These are phyloP conservation scores for cat (Felis catus) DNA, from an alignment of 2,113 vertebrate genomes.

Conservation along the genomic window DNA sequence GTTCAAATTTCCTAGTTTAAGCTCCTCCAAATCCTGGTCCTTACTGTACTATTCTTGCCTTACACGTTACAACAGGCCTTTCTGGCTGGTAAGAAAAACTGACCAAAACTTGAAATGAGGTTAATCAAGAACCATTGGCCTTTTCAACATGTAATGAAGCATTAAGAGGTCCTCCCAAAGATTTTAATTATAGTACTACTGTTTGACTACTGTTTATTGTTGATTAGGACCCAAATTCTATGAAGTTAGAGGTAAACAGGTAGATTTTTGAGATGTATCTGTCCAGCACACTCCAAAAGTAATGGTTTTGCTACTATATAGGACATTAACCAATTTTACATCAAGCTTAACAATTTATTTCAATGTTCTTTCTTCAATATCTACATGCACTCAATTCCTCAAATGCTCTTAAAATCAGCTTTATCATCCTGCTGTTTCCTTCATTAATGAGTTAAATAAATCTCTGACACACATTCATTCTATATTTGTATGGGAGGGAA, in stretches of 20 bases:
- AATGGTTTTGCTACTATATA: neutral
- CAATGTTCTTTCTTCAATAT: neutral
- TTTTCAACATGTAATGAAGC: neutral
- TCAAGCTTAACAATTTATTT: slow-evolving; percentile 5
- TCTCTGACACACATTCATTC: neutral
- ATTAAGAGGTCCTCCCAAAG: neutral
- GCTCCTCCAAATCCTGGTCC: slow-evolving; percentile 6
- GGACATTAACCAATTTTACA: neutral
- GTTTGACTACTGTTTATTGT: neutral
- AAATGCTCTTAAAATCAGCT: neutral
- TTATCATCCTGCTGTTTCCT: neutral
- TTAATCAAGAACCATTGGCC: neutral
- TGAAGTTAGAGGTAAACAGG: neutral
- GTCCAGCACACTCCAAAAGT: neutral
- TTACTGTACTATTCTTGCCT: neutral
- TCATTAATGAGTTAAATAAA: slow-evolving; percentile 11
- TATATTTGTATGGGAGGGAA: neutral
- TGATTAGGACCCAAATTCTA: slow-evolving; percentile 23
- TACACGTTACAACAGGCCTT: neutral
- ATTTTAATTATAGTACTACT: neutral
- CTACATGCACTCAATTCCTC: neutral
- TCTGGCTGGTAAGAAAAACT: slow-evolving; percentile 26
- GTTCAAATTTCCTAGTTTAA: neutral
- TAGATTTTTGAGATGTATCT: neutral
- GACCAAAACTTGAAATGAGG: neutral